Evolutionary conservation across 2,113 vertebrate genomes (phyloP), one percentile per base, ranked within the genome.

Genomic region (Rhinoderma darwinii): DNA sequence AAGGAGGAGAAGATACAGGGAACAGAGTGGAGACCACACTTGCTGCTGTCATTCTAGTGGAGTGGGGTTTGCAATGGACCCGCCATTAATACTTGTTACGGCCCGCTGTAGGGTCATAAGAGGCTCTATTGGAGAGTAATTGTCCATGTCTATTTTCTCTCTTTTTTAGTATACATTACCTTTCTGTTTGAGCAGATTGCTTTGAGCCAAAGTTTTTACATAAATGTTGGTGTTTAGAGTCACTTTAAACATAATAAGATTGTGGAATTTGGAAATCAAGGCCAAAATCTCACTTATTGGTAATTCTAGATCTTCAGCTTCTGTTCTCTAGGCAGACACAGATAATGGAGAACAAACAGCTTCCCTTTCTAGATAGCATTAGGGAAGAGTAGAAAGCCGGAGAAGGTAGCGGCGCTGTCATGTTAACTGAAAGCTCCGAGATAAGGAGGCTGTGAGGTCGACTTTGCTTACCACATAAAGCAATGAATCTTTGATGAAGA

Each of bases 401-500:
- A 47, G 72, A 43, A 59, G 70, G 54, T 76, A 75, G 43, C 51
- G n/a, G 70, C 30, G 51, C 72, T 61, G 76, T 51, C 75, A 70
- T 79, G 75, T 86, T 84, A 89, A 91, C 43, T 89, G 93, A 88
- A 88, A 92, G 91, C 76, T 73, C 83, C 79, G 82, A 92, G 89
- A 91, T 2, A 90, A 91, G 90, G 91, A 88, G 91, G 68, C 79
- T 83, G 90, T 81, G 89, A 95, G 94, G 92, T 95, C 94, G 95
- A 94, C 91, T 94, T 94, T 93, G 93, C 92, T 95, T 94, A 95
- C 95, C 93, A 92, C 89, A 92, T 90, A 91, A 92, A 91, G 91
- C 91, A 94, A 95, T 96, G 91, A 95, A 96, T 94, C 94, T 95
- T 95, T 95, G 94, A 96, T 94, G 94, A 92, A 95, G 94, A 92